Conservation (phyloP, 2,888 invertebrate genomes). For the Nomada goodeniana region DNA sequence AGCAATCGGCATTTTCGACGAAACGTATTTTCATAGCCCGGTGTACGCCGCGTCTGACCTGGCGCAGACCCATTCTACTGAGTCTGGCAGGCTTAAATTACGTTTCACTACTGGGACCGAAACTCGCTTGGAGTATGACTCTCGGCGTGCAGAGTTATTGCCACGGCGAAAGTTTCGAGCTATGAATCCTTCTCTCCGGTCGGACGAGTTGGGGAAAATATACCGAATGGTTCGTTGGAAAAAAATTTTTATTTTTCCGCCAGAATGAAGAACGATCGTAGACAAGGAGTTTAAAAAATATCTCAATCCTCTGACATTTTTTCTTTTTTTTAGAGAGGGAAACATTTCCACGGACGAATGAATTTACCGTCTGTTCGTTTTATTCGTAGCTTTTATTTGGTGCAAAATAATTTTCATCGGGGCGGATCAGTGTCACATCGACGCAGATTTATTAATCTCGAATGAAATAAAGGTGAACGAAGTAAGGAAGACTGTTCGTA, state of each 20-base stretch:
- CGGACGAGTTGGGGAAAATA: conserved; percentile 19
- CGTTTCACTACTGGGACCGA: conserved; percentile 44
- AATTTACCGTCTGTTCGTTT: too few relatives aligned
- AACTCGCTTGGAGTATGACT: not conserved
- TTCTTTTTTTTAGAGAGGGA: not conserved
- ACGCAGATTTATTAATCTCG: too few relatives aligned
- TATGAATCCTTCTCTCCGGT: conserved; percentile 32
- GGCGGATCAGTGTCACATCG: too few relatives aligned
- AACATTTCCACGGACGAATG: not conserved
- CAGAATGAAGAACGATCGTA: not conserved
- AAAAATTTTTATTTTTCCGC: conserved; percentile 27
- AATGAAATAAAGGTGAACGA: too few relatives aligned
- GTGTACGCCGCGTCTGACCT: conserved; percentile 4
- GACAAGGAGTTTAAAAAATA: not conserved
- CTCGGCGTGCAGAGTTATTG: conserved; percentile 30
- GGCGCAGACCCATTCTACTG: conserved; percentile 33
- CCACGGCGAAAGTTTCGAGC: conserved; percentile 30
- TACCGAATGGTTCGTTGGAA: conserved; percentile 22
- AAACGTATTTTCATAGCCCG: conserved; percentile 6
- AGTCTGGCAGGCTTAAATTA: conserved; percentile 31
- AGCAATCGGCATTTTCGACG: conserved; percentile 4
- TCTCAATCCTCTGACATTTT: not conserved
- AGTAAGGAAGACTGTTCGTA: too few relatives aligned
- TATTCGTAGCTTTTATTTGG: not conserved
- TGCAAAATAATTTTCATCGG: not conserved